These are phyloP conservation scores for Leptonema lineaticorne DNA, from an alignment of 1,140 invertebrate species.

Conservation along the genomic window DNA sequence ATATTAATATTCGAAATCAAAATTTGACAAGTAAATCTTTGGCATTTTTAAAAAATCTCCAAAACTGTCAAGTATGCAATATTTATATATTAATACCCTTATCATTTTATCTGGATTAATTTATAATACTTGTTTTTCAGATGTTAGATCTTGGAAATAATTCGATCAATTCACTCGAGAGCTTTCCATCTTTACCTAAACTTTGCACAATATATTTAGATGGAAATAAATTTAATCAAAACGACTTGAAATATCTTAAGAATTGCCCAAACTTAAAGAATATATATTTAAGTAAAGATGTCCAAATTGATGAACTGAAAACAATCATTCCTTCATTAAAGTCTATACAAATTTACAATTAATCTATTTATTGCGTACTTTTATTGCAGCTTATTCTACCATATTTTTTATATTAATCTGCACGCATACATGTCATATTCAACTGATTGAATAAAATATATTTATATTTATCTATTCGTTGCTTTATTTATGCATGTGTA, in stretches of 20 bases:
- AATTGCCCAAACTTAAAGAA: neutral
- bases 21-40: conserved; percentile 30
- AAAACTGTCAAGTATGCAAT: conserved; percentile 36
- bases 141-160: conserved; percentile 35
- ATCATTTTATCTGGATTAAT: neutral
- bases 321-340: neutral
- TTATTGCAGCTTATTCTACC: too few relatives aligned
- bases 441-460: too few relatives aligned
- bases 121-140: conserved; percentile 28
- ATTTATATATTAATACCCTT: neutral
- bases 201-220: conserved; percentile 31
- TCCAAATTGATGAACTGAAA: neutral
- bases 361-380: neutral
- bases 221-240: conserved; percentile 30
- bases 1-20: conserved; percentile 28
- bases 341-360: neutral
- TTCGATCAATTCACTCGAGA: conserved; percentile 21
- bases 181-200: conserved; percentile 36
- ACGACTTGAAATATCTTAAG: conserved; percentile 18
- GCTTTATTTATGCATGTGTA: too few relatives aligned
- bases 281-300: neutral
- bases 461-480: too few relatives aligned
- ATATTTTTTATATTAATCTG: too few relatives aligned
- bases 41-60: conserved; percentile 25
- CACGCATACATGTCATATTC: too few relatives aligned